These are phyloP conservation scores for Aurelia sp. DNA, from an alignment of 30 jellyfish, hydroid and myxozoan genomes.

Conservation along the genomic window DNA sequence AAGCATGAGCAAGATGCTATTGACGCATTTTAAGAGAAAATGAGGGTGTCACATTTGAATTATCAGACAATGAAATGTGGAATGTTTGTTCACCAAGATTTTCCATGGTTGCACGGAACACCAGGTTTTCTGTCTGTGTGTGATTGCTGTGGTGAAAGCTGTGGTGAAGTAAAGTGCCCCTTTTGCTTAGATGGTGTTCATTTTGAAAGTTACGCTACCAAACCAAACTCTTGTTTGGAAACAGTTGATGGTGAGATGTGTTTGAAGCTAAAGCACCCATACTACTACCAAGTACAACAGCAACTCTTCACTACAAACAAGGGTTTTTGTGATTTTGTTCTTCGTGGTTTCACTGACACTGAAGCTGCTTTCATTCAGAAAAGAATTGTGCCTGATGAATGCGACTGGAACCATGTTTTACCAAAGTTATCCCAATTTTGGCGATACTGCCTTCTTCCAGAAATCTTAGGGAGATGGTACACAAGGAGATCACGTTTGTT, in stretches of 20 bases:
- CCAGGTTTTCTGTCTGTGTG: constrained; percentile 19
- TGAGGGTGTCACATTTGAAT: constrained; percentile 27
- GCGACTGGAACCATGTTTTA: constrained; percentile 34
- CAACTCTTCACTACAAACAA: constrained; percentile 39
- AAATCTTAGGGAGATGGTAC: constrained; percentile 49
- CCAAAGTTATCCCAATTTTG: neutral
- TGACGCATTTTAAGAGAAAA: constrained; percentile 29
- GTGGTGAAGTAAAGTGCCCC: constrained; percentile 61
- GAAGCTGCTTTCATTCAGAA: no score
- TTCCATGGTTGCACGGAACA: no score
- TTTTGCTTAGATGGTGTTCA: constrained; percentile 50
- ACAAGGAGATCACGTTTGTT: constrained; percentile 35
- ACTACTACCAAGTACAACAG: constrained; percentile 65
- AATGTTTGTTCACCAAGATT: constrained; percentile 25
- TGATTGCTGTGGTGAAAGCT: constrained; percentile 61
- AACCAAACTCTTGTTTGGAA: constrained; percentile 37
- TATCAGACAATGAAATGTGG: no score
- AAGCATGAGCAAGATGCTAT: constrained; percentile 60
- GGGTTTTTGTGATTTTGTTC: constrained; percentile 1
- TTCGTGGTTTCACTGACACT: constrained; percentile 48
- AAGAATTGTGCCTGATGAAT: constrained; percentile 39
- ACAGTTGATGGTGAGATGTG: constrained; percentile 6
- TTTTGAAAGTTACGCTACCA: constrained; percentile 20
- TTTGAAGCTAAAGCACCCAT: constrained; percentile 27
- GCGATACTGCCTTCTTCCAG: constrained; percentile 29